Percentiles rank a stretch among this genome's conserved stretches.
Evolutionary conservation across 2,797 vertebrate species (phyloP).

Genomic region (Peromyscus melanophrys): DNA sequence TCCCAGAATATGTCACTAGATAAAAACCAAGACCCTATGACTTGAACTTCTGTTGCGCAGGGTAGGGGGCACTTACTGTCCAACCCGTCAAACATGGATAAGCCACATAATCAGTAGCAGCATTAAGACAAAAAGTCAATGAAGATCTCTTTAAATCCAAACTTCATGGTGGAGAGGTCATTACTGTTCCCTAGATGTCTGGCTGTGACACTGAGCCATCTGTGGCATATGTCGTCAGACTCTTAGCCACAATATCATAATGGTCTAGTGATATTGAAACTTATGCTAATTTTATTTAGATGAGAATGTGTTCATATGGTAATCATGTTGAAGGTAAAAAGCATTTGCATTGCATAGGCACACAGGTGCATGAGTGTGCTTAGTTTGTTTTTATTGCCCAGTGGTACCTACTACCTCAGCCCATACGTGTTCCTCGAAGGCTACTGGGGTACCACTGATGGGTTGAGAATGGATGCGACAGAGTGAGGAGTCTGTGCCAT

Average conservation of each 20-base stretch:
- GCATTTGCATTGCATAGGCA: not conserved
- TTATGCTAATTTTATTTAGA: not conserved
- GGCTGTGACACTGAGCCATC: not conserved
- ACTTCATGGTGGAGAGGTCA: not conserved
- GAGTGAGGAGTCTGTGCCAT: not conserved
- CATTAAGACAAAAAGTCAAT: not conserved
- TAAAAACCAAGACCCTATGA: not conserved
- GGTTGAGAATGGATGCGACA: not conserved
- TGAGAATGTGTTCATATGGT: not conserved
- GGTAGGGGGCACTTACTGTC: not conserved
- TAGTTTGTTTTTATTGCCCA: not conserved
- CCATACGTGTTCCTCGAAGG: not conserved
- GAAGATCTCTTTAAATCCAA: constrained; percentile 14
- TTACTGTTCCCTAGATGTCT: not conserved
- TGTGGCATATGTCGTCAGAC: too few relatives aligned
- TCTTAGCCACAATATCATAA: not conserved
- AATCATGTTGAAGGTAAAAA: not conserved
- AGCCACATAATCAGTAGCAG: not conserved
- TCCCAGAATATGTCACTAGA: not conserved
- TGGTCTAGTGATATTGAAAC: not conserved
- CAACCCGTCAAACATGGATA: not conserved
- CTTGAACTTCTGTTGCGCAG: not conserved
- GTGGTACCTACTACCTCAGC: not conserved
- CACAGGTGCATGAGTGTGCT: not conserved
- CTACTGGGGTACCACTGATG: not conserved